Base-by-base conservation (phyloP, 2,888 invertebrate species). In the Microplitis manilae region DNA sequence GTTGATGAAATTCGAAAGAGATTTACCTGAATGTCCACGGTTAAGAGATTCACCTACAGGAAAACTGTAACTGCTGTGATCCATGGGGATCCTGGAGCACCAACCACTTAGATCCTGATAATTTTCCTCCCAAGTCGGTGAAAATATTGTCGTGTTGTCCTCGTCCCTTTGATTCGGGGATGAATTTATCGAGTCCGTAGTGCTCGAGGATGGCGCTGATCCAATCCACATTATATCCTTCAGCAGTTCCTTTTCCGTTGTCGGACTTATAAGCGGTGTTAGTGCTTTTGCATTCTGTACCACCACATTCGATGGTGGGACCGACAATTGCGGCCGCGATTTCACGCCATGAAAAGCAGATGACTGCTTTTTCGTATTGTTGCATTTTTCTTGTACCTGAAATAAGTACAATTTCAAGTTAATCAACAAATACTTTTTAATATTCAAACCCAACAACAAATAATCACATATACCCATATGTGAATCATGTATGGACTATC, bases 91-190 rank as follows among this genome's bases (percentile, higher is more conserved):
- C 50, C 13, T 50, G 50, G 50, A 50, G 83, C 93, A 93, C 92
- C 92, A 93, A 84, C 90, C 90, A 87, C 91, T 92, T 90, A 94
- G 92, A 91, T 94, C 94, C 92, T 93, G 93, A 91, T 94, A 94
- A 91, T 93, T 92, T 90, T 94, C 94, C 92, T 87, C 87, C 89
- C 89, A 89, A 41, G 82, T 79, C 68, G 83, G 81, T 61, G 83
- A 80, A 8, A 81, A 50, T 50, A 50, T 73, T 39, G 81, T 61
- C 72, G 77, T 81, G 50, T 84, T 80, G 70, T 84, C 85, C 75
- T 80, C 79, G 77, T 77, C 80, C 38, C 61, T 76, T 65, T 62
- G 65, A n/a, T 59, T 71, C 30, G 20, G 68, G 50, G 50, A 50
- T 50, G 50, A 50, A 50, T 50, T 50, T 9, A 60, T 75, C 39